Evolutionary conservation across 1,140 invertebrate genomes (phyloP).

Genomic region (Chelonus insularis): DNA sequence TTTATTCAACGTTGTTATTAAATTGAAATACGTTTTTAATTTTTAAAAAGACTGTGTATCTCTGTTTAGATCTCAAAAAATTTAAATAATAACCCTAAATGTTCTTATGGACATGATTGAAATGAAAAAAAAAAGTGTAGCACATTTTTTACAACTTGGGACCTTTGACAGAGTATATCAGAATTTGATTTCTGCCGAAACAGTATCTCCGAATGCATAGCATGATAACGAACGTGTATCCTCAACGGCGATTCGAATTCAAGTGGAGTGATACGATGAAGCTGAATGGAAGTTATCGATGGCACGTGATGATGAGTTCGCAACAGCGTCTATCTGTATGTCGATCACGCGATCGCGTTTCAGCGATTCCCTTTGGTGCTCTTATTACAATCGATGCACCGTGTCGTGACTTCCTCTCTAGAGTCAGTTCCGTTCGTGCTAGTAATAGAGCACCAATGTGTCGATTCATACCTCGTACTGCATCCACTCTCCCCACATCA

Average conservation of each 20-base stretch:
- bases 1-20: too few relatives aligned
- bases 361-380: conserved; percentile 19
- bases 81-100: too few relatives aligned
- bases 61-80: too few relatives aligned
- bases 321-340: conserved; percentile 12
- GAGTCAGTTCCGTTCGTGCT: not conserved
- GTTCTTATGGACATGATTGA: too few relatives aligned
- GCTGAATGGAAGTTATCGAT: conserved; percentile 18
- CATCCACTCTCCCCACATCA: too few relatives aligned
- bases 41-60: too few relatives aligned
- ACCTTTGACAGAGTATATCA: not conserved
- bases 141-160: too few relatives aligned
- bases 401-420: not conserved
- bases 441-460: not conserved
- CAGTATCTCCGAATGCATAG: not conserved
- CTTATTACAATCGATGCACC: conserved; percentile 12
- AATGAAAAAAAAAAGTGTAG: too few relatives aligned
- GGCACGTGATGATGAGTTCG: conserved; percentile 21
- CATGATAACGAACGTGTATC: conserved; percentile 1
- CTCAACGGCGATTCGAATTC: conserved; percentile 7
- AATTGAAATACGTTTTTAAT: too few relatives aligned
- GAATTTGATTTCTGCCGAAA: not conserved
- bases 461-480: not conserved
- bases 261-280: conserved; percentile 4
- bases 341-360: conserved; percentile 15